Conservation (phyloP, 2,888 invertebrate genomes). For the Nymphalis polychloros region DNA sequence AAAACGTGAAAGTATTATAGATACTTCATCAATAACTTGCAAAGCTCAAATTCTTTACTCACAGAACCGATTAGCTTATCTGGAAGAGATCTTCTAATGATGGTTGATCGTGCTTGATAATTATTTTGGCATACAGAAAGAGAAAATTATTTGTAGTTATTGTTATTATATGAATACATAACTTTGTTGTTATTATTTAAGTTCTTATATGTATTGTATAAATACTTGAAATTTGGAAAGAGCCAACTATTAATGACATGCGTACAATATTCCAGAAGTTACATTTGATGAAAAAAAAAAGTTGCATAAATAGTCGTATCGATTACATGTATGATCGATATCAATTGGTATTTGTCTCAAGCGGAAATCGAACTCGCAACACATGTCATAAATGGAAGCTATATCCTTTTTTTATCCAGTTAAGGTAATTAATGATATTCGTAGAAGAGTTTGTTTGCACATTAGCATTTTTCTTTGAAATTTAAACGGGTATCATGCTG, state of each 20-base stretch:
- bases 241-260: no score
- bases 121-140: no score
- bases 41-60: background rate
- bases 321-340: slow-evolving; percentile 27
- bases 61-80: no score
- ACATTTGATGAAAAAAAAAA: background rate
- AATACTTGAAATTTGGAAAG: no score
- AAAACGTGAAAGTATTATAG: slow-evolving; percentile 5
- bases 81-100: no score
- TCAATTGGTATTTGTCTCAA: slow-evolving; percentile 28
- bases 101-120: no score
- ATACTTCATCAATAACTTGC: background rate
- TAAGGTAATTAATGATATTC: slow-evolving; percentile 21
- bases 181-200: background rate
- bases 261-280: no score
- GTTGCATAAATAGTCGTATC: slow-evolving; percentile 15
- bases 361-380: slow-evolving; percentile 34
- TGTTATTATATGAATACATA: background rate
- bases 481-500: slow-evolving; percentile 1
- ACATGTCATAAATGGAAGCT: slow-evolving; percentile 24
- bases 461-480: slow-evolving; percentile 29
- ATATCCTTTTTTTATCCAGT: slow-evolving; percentile 25
- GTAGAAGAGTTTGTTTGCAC: slow-evolving; percentile 16
- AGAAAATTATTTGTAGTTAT: background rate
- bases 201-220: no score